Percentiles rank a stretch among this genome's conserved stretches.
Conservation (phyloP, 2,113 vertebrate genomes). For the Vidua macroura region DNA sequence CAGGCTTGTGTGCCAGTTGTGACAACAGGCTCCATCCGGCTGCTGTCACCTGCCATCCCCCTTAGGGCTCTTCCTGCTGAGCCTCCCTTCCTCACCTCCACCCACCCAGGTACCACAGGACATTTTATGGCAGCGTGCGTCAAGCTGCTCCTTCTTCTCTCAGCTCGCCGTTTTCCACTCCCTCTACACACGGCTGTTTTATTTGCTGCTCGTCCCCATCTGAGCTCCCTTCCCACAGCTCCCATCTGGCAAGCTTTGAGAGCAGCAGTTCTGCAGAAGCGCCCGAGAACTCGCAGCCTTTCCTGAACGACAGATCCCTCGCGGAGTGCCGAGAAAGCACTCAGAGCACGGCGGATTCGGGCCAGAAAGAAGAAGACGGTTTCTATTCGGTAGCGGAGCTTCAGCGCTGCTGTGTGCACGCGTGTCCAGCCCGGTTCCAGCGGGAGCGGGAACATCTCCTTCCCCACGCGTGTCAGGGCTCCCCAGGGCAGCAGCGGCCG, state of each 20-base stretch:
- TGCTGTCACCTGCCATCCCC: background rate
- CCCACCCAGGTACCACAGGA: background rate
- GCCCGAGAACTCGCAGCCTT: background rate
- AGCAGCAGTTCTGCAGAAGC: background rate
- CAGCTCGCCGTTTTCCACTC: background rate
- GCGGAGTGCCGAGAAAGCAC: fast-evolving
- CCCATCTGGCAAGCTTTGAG: background rate
- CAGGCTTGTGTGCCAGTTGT: background rate
- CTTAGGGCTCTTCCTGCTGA: background rate
- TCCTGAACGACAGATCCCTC: background rate
- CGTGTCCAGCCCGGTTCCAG: fast-evolving
- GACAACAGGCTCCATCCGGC: background rate
- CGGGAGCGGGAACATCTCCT: no score
- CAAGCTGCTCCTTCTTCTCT: background rate
- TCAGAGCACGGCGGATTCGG: fast-evolving
- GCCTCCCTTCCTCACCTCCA: background rate
- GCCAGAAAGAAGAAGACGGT: fast-evolving
- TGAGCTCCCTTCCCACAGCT: background rate
- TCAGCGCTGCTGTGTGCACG: no score
- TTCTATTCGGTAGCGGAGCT: fast-evolving
- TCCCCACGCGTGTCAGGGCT: background rate
- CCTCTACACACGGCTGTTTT: fast-evolving
- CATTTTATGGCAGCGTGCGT: fast-evolving
- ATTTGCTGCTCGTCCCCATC: background rate
- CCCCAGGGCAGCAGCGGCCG: fast-evolving